A percentile compares a stretch with the other conserved stretches of the same genome.
These are phyloP conservation scores for Leptinotarsa undecemlineata DNA, from an alignment of 1,140 invertebrate genomes.

Conservation along the genomic window DNA sequence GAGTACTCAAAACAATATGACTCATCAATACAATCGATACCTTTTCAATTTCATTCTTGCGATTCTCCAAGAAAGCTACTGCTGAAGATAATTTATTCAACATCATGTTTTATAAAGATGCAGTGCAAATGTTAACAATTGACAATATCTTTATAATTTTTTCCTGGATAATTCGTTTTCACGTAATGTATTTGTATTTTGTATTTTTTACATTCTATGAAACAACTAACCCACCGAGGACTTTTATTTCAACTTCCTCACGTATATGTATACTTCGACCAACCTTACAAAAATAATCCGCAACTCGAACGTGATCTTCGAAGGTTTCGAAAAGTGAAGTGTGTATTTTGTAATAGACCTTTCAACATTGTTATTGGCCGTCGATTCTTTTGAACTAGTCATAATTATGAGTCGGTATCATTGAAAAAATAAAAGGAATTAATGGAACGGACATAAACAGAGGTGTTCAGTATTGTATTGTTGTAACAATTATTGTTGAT, in stretches of 20 bases:
- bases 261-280: neutral
- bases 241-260: neutral
- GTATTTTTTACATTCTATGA: too few relatives aligned
- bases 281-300: neutral
- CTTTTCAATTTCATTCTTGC: too few relatives aligned
- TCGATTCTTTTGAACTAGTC: constrained; percentile 5
- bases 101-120: too few relatives aligned
- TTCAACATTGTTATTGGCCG: neutral
- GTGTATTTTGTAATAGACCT: neutral
- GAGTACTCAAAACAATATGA: too few relatives aligned
- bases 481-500: constrained; percentile 6
- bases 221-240: too few relatives aligned
- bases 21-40: too few relatives aligned
- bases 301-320: neutral
- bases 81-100: too few relatives aligned
- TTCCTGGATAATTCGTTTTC: too few relatives aligned
- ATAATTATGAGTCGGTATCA: neutral
- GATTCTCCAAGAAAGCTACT: too few relatives aligned
- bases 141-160: too few relatives aligned
- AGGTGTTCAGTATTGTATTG: constrained; percentile 3
- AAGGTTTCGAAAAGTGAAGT: constrained; percentile 5
- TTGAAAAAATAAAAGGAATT: neutral
- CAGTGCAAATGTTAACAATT: too few relatives aligned
- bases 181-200: too few relatives aligned
- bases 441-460: neutral